Evolutionary conservation across 2,113 vertebrate genomes (phyloP).

Genomic region (human (Homo sapiens)): GRCh38 chr6:10655501-10656000

Average conservation of each 20-base stretch:
- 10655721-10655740: background rate
- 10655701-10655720: no score
- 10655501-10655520: background rate
- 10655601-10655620: background rate
- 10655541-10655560: rapidly evolving
- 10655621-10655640: background rate
- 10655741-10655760: background rate
- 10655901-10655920: background rate
- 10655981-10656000: background rate
- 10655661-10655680: background rate
- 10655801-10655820: background rate
- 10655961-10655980: background rate
- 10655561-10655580: background rate
- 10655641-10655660: no score
- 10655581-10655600: background rate
- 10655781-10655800: background rate
- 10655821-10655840: background rate
- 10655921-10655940: background rate
- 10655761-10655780: background rate
- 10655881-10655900: background rate
- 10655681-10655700: background rate
- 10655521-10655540: background rate
- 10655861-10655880: background rate
- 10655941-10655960: background rate
- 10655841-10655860: background rate